A percentile compares a stretch with the other conserved stretches of the same genome.
phyloP scores from a whole-genome alignment of 1,140 invertebrate genomes.

The Achroia grisella region DNA sequence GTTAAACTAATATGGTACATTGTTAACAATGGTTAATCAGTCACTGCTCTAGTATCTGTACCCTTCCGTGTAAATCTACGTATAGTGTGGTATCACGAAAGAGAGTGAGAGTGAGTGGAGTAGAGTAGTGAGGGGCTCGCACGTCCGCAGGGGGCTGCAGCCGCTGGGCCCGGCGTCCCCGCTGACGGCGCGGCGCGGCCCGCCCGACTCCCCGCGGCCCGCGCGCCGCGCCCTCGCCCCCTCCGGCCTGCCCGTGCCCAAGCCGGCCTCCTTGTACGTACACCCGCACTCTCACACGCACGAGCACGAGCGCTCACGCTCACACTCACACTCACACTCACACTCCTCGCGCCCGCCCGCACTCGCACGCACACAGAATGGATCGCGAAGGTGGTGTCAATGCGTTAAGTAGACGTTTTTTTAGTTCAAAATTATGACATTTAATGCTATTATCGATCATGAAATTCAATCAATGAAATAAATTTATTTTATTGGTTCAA shows the following conservation, averaged over 20 bases:
- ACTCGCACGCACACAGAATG: not conserved
- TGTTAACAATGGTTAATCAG: too few relatives aligned
- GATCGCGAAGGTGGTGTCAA: too few relatives aligned
- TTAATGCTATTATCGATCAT: too few relatives aligned
- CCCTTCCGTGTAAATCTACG: too few relatives aligned
- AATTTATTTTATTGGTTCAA: too few relatives aligned
- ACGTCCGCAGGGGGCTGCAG: conserved; percentile 33
- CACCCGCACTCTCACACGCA: not conserved
- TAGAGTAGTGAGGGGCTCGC: too few relatives aligned
- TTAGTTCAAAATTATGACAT: not conserved
- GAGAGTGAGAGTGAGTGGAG: too few relatives aligned
- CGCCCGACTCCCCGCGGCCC: conserved; percentile 44
- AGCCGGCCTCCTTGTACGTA: conserved; percentile 61
- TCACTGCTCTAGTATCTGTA: too few relatives aligned
- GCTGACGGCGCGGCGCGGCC: conserved; percentile 22
- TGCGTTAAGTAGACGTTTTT: not conserved
- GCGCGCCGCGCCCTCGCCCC: conserved; percentile 36
- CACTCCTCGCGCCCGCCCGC: not conserved
- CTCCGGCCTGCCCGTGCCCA: conserved; percentile 18
- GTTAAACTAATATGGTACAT: too few relatives aligned
- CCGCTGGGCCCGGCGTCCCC: conserved; percentile 33
- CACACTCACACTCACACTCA: not conserved
- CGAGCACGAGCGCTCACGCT: not conserved
- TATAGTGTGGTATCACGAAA: too few relatives aligned
- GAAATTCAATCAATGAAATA: too few relatives aligned